These are phyloP conservation scores for Betta splendens DNA, from an alignment of 2,797 vertebrate species.

Conservation along the genomic window DNA sequence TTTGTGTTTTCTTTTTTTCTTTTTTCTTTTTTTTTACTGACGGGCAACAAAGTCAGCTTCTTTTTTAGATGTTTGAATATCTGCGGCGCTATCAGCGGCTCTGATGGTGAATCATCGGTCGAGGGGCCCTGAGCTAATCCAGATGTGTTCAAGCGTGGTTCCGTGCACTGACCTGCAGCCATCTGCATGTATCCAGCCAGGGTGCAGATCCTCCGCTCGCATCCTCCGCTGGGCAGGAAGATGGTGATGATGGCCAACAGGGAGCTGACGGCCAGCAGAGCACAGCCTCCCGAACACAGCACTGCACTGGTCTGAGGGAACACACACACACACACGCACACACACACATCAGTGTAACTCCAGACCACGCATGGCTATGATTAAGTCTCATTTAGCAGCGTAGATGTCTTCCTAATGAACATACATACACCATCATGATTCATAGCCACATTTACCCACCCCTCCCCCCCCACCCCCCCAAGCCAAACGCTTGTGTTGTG, in stretches of 20 bases:
- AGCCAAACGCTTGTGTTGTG: slow-evolving; percentile 18
- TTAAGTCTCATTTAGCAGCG: slow-evolving; percentile 1
- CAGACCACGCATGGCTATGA: neutral
- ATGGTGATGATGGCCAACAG: slow-evolving; percentile 91
- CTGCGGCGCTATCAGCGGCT: slow-evolving; percentile 29
- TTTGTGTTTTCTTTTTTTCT: slow-evolving; percentile 21
- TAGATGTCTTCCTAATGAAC: neutral
- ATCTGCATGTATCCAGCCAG: slow-evolving; percentile 95
- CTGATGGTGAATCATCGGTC: slow-evolving; percentile 19
- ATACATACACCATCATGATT: slow-evolving; percentile 9
- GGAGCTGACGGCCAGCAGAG: slow-evolving; percentile 89
- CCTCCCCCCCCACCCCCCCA: neutral
- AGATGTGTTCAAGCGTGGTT: neutral
- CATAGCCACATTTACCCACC: neutral
- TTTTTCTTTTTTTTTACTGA: slow-evolving; percentile 53
- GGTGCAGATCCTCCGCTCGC: slow-evolving; percentile 89
- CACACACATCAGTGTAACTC: slow-evolving; percentile 15
- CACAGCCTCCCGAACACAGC: slow-evolving; percentile 90
- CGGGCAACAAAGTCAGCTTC: slow-evolving; percentile 59
- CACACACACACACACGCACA: slow-evolving; percentile 53
- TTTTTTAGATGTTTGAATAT: slow-evolving; percentile 28
- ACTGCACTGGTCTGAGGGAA: slow-evolving; percentile 90
- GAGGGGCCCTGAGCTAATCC: neutral
- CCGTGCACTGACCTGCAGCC: slow-evolving; percentile 85
- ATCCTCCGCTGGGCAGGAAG: slow-evolving; percentile 90